Evolutionary conservation across 1,140 invertebrate genomes (phyloP), one percentile per base, ranked within the genome.

Genomic region (Caenorhabditis remanei): DNA sequence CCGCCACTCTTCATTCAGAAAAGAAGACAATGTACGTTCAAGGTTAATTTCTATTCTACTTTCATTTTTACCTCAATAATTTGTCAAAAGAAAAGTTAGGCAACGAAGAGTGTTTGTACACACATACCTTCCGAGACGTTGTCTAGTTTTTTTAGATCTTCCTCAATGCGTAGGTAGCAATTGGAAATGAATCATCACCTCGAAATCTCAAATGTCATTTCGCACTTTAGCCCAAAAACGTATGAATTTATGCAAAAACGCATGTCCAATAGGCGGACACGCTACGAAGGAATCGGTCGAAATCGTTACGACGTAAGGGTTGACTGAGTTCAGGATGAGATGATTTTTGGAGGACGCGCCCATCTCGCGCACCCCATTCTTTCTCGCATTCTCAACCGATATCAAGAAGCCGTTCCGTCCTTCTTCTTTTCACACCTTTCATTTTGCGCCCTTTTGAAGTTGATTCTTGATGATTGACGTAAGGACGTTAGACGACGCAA

Each of bases 201-300:
- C 46, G 14, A 65, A 65, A 46, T 71, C 46, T 50, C 6, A 79
- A 79, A 79, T 48, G 46, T 24, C 71, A 79, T 79, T 79, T 79
- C 71, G 46, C 71, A 79, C 71, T 79, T 79, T 79, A 50, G 46
- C 19, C 46, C 46, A 11, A 24, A 24, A 79, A 50, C 71, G 71
- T 79, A 79, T 79, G 71, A 79, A 79, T 50, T 79, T 79, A 79
- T 79, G 71, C 71, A 79, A 79, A 79, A 79, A 79, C 71, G 71
- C 71, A 79, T 79, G 71, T 50, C 71, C 71, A 79, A 79, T 79
- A 79, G 71, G 46, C 71, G 71, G 40, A 79, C 9, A 79, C 61
- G 61, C 9, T 63, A 32, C 21, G 46, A 43, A 41, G 6, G 46
- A 50, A 79, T 50, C 21, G 46, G n/a, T 13, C 13, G 43, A 46